Base-by-base conservation (phyloP, 2,113 vertebrate genomes). In the Phalacrocorax aristotelis region DNA sequence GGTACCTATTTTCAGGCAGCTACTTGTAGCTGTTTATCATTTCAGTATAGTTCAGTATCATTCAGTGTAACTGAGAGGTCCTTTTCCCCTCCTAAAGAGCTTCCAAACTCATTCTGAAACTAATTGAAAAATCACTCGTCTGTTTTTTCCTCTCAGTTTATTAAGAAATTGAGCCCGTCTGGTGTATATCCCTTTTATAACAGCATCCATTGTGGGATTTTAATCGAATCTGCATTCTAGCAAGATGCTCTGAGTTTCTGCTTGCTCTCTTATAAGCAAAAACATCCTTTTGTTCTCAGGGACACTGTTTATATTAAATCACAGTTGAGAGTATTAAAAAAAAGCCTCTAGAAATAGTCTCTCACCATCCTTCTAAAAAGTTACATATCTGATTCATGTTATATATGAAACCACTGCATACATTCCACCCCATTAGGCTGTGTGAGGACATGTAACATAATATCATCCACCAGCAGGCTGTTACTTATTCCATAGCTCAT, bases 101-200 rank as follows among this genome's bases (percentile, higher is more conserved):
- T 91, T 84, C 60, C 83, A 93, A 83, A 64, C 51, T 81, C 58
- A 83, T 74, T 84, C 70, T 89, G 83, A 87, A 93, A 69, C 52
- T 94, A 94, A 95, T 76, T 82, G 74, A 87, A 96, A 94, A 91
- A 95, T 85, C 46, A 61, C 34, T 90, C 64, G 46, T 77, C 68
- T 90, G 51, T 71, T 91, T 96, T 93, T 89, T 25, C 38, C 25
- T 90, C 27, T 93, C 46, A 38, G 57, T 92, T 87, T 93, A 78
- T 92, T 72, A 83, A 89, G 80, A 96, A 94, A 92, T 89, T 84
- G 76, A 95, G 49, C 42, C 70, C 0, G 1, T 80, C 74, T 97
- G 90, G 65, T 86, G 11, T 77, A 90, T 81, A 82, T 90, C 52
- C 68, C 57, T 91, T 83, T 79, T 55, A 69, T 87, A 95, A 76